Conservation (phyloP, 2,888 invertebrate species). For the Eubasilissa splendida region DNA sequence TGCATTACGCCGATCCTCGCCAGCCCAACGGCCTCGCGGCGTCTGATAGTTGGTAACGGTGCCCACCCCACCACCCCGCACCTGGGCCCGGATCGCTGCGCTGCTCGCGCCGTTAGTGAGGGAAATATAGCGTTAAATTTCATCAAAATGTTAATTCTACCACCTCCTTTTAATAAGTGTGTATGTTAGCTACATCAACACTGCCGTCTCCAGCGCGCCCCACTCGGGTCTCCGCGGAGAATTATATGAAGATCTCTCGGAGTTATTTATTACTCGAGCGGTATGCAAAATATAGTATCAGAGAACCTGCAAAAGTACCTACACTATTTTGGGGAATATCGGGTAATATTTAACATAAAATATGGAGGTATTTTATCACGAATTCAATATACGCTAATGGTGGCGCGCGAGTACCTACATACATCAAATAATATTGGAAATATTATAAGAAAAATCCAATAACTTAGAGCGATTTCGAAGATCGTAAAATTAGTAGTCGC, state of each 20-base stretch:
- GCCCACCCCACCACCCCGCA: not conserved
- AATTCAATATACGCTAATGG: not conserved
- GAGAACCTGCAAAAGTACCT: not conserved
- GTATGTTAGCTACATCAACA: slow-evolving; percentile 37
- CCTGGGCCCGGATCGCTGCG: not conserved
- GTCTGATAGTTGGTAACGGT: not conserved
- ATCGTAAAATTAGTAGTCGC: too few species aligned
- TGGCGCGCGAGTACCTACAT: too few species aligned
- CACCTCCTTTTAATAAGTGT: slow-evolving; percentile 45
- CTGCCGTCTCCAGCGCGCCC: not conserved
- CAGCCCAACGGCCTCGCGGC: slow-evolving; percentile 16
- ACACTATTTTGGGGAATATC: not conserved
- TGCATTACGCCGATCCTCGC: slow-evolving; percentile 48
- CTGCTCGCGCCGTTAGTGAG: slow-evolving; percentile 25
- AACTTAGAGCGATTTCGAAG: too few species aligned
- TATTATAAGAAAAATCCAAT: too few species aligned
- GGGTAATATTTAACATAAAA: slow-evolving; percentile 3
- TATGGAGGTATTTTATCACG: not conserved
- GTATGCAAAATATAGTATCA: slow-evolving; percentile 27
- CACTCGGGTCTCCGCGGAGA: not conserved
- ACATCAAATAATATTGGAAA: too few species aligned
- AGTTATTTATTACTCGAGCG: slow-evolving; percentile 34
- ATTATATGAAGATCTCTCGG: slow-evolving; percentile 36
- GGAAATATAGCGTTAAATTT: slow-evolving; percentile 55
- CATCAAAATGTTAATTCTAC: slow-evolving; percentile 55